Base-by-base conservation (phyloP, 2,888 invertebrate species). In the Helleia helle region DNA sequence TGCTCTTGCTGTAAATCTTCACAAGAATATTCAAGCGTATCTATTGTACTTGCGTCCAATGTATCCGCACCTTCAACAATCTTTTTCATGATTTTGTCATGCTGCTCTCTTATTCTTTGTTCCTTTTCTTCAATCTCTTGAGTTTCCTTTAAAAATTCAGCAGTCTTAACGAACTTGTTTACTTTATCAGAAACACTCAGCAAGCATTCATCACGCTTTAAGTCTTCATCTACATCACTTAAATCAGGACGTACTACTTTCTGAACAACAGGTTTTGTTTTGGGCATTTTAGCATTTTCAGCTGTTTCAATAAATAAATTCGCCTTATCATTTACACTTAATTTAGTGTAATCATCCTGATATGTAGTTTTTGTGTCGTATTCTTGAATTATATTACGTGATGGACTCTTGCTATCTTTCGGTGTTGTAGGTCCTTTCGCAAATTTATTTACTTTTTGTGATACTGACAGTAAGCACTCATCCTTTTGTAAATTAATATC, bases 371-470 rank as follows among this genome's bases (percentile, higher is more conserved):
- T 62, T 43, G 80, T 87, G 47, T 90, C 89, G 53, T 87, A 84
- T 51, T 74, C 77, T 48, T 83, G 65, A 49, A 73, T 41, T 48
- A 79, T 73, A 34, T 79, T 83, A 6, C 79, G 69, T 0, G 70
- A 62, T n/a, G 76, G 74, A 40, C 71, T 80, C 39, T 52, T 68
- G 9, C 49, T 66, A 38, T 75, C 74, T 56, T 79, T 86, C 18
- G 65, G 70, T 46, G 79, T 56, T 22, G 48, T 56, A 8, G 71
- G 62, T 1, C 70, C 73, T 52, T 74, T 89, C n/a, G 88, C 88
- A 59, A 91, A 91, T 54, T 89, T 90, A 22, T 84, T 86, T 0
- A 91, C 91, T 64, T 91, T 91, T 58, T 91, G 89, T 27, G 90
- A 89, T 5, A 91, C 91, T 37, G 89, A 89, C 15, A 91, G 52